A percentile compares a stretch with the other conserved stretches of the same genome.
Evolutionary conservation across 2,113 vertebrate genomes (phyloP).

Genomic region (Myrmecophaga tridactyla): DNA sequence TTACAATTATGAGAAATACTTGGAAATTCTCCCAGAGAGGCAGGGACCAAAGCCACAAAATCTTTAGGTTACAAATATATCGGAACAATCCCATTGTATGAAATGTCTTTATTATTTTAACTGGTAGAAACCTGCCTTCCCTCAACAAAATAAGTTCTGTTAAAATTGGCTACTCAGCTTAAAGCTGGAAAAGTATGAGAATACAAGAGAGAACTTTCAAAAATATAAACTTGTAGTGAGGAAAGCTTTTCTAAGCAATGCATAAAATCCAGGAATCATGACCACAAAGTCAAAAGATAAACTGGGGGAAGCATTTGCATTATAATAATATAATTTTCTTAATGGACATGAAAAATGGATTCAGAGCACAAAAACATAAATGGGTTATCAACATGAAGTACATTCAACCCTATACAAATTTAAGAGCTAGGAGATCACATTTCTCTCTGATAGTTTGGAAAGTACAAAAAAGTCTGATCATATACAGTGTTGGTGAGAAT

Average conservation of each 20-base stretch:
- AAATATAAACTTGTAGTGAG: neutral
- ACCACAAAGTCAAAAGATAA: neutral
- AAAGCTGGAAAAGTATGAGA: neutral
- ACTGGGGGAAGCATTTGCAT: neutral
- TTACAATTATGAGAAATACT: neutral
- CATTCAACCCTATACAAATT: neutral
- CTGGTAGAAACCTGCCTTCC: neutral
- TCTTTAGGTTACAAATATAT: neutral
- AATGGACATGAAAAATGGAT: neutral
- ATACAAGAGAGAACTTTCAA: neutral
- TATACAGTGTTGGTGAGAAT: neutral
- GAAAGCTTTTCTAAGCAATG: neutral
- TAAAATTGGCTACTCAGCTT: neutral
- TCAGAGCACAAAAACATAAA: neutral
- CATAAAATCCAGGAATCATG: neutral
- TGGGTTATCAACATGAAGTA: neutral
- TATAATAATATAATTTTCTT: neutral
- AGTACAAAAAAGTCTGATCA: neutral
- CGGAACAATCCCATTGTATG: neutral
- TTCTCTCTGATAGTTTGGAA: neutral
- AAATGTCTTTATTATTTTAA: slow-evolving; percentile 25
- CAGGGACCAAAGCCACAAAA: neutral
- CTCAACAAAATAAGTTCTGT: neutral
- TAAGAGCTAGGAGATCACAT: neutral
- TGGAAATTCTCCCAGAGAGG: neutral